Base-by-base conservation (phyloP, 2,888 invertebrate species). In the Heteromurus nitidus region DNA sequence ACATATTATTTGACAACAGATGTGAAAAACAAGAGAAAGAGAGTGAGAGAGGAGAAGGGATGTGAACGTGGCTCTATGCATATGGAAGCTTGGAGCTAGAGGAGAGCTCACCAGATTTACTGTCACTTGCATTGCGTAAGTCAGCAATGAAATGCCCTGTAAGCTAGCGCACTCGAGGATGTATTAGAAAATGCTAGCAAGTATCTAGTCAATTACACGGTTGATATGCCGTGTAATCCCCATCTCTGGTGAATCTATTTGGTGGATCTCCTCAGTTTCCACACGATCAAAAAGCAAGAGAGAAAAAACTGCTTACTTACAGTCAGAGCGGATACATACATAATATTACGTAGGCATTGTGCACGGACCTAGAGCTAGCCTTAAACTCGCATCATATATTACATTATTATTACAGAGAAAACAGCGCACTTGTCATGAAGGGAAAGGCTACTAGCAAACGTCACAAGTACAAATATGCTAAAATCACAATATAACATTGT, bases 1-100 rank as follows among this genome's bases (percentile, higher is more conserved):
- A 77, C 69, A 77, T 69, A 77, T 77, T 77, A 69, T 77, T 77
- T 69, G 76, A 77, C 76, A 77, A 69, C 76, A 77, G 76, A 77
- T 77, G 55, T 62, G 69, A 77, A 77, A 77, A 77, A 62, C 64
- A 74, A 74, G 74, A 64, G 74, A 30, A 22, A 18, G n/a, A n/a
- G n/a, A n/a, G 18, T 16, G 18, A 30, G 28, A 65, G 30, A 28
- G 62, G 72, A 62, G 18, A 70, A 60, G n/a, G 13, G 36, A 31
- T 30, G 16, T 24, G 7, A 3, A 31, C 18, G 47, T n/a, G 47
- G 47, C 36, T 36, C 28, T 55, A n/a, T 2, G 26, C 31, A n/a
- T n/a, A n/a, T n/a, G n/a, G n/a, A n/a, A n/a, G n/a, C n/a, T n/a
- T n/a, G 7, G 31, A 53, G 58, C 26, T 55, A 26, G 70, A 69